Evolutionary conservation across 2,113 vertebrate genomes (phyloP).

Genomic region (Acanthochromis polyacanthus): DNA sequence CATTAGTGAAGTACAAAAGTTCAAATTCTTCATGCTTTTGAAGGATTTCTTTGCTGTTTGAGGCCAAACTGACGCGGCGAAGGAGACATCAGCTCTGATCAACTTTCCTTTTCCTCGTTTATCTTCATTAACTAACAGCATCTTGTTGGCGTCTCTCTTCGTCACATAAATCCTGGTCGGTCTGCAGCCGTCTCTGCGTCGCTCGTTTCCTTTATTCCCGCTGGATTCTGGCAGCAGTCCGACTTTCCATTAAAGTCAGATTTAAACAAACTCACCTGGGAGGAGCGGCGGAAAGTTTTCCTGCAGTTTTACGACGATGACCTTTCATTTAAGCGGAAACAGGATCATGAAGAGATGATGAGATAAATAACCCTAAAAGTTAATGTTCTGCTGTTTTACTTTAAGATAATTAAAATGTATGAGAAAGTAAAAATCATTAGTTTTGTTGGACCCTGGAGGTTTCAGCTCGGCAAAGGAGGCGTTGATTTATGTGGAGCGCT

Average conservation of each 20-base stretch:
- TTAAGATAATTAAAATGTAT: slow-evolving; percentile 69
- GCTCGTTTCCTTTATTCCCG: slow-evolving; percentile 15
- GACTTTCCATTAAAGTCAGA: slow-evolving; percentile 47
- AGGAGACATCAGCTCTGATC: too few relatives aligned
- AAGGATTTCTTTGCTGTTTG: too few relatives aligned
- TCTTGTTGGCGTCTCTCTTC: slow-evolving; percentile 10
- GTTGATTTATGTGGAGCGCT: slow-evolving; percentile 58
- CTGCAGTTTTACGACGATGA: slow-evolving; percentile 39
- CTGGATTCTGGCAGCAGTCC: slow-evolving; percentile 11
- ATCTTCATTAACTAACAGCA: slow-evolving; percentile 9
- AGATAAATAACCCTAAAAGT: slow-evolving; percentile 69
- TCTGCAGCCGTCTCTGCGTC: neutral
- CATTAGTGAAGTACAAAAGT: too few relatives aligned
- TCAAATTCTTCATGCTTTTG: too few relatives aligned
- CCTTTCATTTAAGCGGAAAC: slow-evolving; percentile 36
- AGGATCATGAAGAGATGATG: slow-evolving; percentile 49
- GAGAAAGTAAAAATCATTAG: slow-evolving; percentile 66
- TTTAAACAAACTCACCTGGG: slow-evolving; percentile 36
- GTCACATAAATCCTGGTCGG: slow-evolving; percentile 30
- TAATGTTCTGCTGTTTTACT: slow-evolving; percentile 63
- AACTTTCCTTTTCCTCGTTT: neutral
- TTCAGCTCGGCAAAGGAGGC: slow-evolving; percentile 43
- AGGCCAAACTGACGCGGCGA: too few relatives aligned
- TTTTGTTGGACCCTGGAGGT: slow-evolving; percentile 64
- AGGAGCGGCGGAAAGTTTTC: slow-evolving; percentile 31